These are phyloP conservation scores for Salvelinus fontinalis DNA, from an alignment of 2,113 vertebrate genomes.

Conservation along the genomic window DNA sequence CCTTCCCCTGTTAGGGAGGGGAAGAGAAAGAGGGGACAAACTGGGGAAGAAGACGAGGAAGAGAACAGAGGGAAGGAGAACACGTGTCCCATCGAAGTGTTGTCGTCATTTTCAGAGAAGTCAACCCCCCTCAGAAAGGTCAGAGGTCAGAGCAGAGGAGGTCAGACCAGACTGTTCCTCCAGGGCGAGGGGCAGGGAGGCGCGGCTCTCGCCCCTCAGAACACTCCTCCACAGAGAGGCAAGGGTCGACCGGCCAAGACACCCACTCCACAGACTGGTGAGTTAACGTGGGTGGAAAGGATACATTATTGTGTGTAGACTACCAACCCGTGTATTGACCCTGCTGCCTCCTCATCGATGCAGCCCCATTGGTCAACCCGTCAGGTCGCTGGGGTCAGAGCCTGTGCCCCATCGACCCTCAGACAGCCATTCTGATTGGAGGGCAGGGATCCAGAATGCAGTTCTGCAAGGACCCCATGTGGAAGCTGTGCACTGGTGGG, in stretches of 20 bases:
- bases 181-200: slow-evolving; percentile 47
- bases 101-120: slow-evolving; percentile 31
- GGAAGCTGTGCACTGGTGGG: slow-evolving; percentile 78
- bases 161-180: slow-evolving; percentile 61
- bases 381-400: slow-evolving; percentile 76
- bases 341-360: slow-evolving; percentile 6
- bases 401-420: slow-evolving; percentile 71
- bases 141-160: slow-evolving; percentile 39
- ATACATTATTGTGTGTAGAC: neutral
- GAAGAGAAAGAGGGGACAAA: slow-evolving; percentile 62
- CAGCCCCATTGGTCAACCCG: slow-evolving; percentile 53
- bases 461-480: slow-evolving; percentile 77
- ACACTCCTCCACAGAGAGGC: slow-evolving; percentile 45
- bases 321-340: too few relatives aligned
- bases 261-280: slow-evolving; percentile 59
- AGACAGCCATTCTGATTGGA: slow-evolving; percentile 76
- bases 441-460: slow-evolving; percentile 76
- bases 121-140: slow-evolving; percentile 57
- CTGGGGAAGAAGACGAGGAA: neutral
- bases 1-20: slow-evolving; percentile 34
- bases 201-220: slow-evolving; percentile 30
- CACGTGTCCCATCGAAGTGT: slow-evolving; percentile 51
- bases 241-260: slow-evolving; percentile 64
- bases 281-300: slow-evolving; percentile 14
- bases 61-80: slow-evolving; percentile 56